Base-by-base conservation (phyloP, 2,888 invertebrate genomes). In the Nephrotoma flavescens region DNA sequence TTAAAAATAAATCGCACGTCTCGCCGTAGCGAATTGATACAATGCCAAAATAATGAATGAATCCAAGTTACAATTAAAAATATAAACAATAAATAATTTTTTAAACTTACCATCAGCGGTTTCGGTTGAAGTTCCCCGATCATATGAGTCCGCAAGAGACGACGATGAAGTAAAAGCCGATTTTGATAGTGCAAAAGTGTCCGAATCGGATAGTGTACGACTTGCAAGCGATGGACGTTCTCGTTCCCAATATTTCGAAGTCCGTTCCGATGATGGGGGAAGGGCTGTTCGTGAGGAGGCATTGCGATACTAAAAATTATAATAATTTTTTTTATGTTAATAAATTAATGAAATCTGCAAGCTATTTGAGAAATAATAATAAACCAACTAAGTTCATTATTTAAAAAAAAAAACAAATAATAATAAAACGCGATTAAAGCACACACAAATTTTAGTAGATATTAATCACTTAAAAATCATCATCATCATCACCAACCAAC, bases 191-290 rank as follows among this genome's bases (percentile, higher is more conserved):
- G 83, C 86, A 85, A 87, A 87, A 44, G 87, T 52, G 85, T 87
- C 87, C 19, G 87, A 84, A 87, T 87, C 87, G 42, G 87, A 85
- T 87, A 87, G 47, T 47, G 86, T 86, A 45, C 87, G 87, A 42
- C 87, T 87, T 11, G 86, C 19, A 41, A 71, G 19, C 42, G 86
- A 71, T 57, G 83, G 44, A 87, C 89, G 89, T 41, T 92, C 92
- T 87, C 92, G 90, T 87, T 92, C 92, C 90, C 90, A 91, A 87
- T 91, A 90, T 85, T 91, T 90, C 42, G 47, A 42, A 4, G 52
- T 2, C 31, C 47, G 41, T 47, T 91, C 90, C 19, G 92, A 90
- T 87, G 92, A 91, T 86, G 91, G 89, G 87, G 92, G 91, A 88
- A 91, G 89, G 87, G 89, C 90, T 87, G 89, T 90, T 87, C 91